Evolutionary conservation across 2,797 vertebrate species (phyloP), one percentile per base, ranked within the genome.

Genomic region (Mico argentatus): DNA sequence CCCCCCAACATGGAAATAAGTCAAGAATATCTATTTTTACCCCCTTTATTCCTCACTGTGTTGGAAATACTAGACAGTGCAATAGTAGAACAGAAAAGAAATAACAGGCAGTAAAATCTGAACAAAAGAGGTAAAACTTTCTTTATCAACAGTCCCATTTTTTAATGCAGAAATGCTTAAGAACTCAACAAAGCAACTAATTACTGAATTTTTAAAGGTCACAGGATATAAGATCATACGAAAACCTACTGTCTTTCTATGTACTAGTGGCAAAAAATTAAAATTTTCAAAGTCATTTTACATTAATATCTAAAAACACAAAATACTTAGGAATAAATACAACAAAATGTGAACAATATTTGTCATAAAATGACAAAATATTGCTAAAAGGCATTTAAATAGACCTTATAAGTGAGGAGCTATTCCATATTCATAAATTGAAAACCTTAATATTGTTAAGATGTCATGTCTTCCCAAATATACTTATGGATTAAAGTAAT

Each of bases 341-440:
- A 92, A 57, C 11, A 70, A 92, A 88, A 50, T 41, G 12, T 76
- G 19, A 90, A 67, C 0, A 64, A 14, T 90, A 55, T 55, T 91
- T 83, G 17, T 92, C 89, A 36, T 50, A 57, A 94, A 95, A 85
- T 90, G 50, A 88, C 17, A 85, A 67, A 93, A 91, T 14, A 59
- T 67, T 67, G 2, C 41, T 93, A 59, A 94, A 75, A 84, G 55
- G 80, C 44, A 64, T 91, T 90, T 88, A 77, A 24, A 80, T 52
- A 33, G 17, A 75, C 10, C 55, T 82, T 46, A 48, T 61, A 86
- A 79, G 36, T 86, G 17, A 64, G 64, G 77, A 90, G 33, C 27
- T 72, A 84, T 7, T 72, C 10, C 4, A 41, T 80, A 30, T n/a
- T 90, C 27, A 93, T 87, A 61, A 81, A 79, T n/a, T 76, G 14